These are phyloP conservation scores for Trematomus loennbergii DNA, from an alignment of 2,113 vertebrate species.

Conservation along the genomic window DNA sequence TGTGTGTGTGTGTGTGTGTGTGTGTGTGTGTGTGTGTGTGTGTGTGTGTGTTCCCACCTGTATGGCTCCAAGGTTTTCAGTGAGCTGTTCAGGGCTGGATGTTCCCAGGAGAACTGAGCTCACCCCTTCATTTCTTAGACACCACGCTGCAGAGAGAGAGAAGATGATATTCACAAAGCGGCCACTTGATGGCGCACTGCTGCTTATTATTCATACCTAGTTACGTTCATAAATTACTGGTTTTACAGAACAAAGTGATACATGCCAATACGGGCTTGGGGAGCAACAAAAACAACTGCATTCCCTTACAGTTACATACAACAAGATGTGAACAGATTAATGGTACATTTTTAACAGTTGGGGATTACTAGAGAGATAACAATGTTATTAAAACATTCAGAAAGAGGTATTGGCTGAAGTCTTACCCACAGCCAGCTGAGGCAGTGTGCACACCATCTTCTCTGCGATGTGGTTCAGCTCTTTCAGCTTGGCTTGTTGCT, in stretches of 20 bases:
- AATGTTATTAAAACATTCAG: too few relatives aligned
- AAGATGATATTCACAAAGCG: slow-evolving; percentile 4
- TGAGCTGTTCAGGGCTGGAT: slow-evolving; percentile 95
- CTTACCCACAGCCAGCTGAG: slow-evolving; percentile 97
- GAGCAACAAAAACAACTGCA: too few relatives aligned
- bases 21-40: slow-evolving; percentile 3
- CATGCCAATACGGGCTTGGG: too few relatives aligned
- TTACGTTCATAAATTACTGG: too few relatives aligned
- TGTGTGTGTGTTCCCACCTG: slow-evolving; percentile 84
- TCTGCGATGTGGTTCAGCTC: slow-evolving; percentile 94
- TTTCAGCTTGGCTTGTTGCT: slow-evolving; percentile 95
- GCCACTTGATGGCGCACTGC: slow-evolving; percentile 24
- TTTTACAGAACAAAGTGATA: too few relatives aligned
- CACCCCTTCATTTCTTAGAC: slow-evolving; percentile 96
- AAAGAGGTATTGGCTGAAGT: neutral
- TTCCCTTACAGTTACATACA: too few relatives aligned
- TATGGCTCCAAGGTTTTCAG: slow-evolving; percentile 98
- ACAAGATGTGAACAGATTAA: too few relatives aligned
- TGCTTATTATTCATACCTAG: neutral
- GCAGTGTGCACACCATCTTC: slow-evolving; percentile 95
- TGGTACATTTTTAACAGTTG: too few relatives aligned
- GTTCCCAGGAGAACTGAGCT: slow-evolving; percentile 97
- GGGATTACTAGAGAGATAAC: too few relatives aligned
- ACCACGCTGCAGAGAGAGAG: slow-evolving; percentile 88
- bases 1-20: too few relatives aligned